Conservation (phyloP, 2,888 invertebrate species). For the Macrophya annulata region DNA sequence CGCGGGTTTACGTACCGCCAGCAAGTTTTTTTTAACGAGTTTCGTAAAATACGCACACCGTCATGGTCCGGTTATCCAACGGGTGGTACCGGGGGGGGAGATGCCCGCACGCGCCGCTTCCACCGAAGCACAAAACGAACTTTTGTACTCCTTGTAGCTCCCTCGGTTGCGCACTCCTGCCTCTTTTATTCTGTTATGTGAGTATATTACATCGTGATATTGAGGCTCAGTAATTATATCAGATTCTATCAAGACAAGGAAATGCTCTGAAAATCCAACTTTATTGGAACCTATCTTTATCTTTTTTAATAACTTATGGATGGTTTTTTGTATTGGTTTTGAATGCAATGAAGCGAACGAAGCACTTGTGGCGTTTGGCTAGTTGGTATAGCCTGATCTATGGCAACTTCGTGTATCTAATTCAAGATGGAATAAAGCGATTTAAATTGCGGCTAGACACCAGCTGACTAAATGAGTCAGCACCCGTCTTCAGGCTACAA, state of each 20-base stretch:
- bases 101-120: slow-evolving; percentile 53
- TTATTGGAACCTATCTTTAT: neutral
- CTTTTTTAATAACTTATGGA: neutral
- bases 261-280: neutral
- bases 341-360: neutral
- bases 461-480: slow-evolving; percentile 8
- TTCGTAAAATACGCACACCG: slow-evolving; percentile 59
- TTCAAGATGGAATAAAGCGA: slow-evolving; percentile 6
- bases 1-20: slow-evolving; percentile 56
- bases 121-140: slow-evolving; percentile 37
- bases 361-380: neutral
- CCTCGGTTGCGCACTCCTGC: neutral
- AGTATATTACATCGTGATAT: slow-evolving; percentile 8
- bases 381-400: neutral
- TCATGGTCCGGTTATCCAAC: slow-evolving; percentile 55
- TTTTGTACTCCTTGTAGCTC: slow-evolving; percentile 32
- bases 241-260: neutral
- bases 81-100: slow-evolving; percentile 49
- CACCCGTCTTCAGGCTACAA: slow-evolving; percentile 11
- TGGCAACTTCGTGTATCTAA: neutral
- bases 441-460: neutral
- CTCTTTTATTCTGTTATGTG: neutral
- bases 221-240: slow-evolving; percentile 12
- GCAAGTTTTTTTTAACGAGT: slow-evolving; percentile 57
- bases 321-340: neutral